phyloP scores from a whole-genome alignment of 1,140 invertebrate species.

The Euwallacea similis region DNA sequence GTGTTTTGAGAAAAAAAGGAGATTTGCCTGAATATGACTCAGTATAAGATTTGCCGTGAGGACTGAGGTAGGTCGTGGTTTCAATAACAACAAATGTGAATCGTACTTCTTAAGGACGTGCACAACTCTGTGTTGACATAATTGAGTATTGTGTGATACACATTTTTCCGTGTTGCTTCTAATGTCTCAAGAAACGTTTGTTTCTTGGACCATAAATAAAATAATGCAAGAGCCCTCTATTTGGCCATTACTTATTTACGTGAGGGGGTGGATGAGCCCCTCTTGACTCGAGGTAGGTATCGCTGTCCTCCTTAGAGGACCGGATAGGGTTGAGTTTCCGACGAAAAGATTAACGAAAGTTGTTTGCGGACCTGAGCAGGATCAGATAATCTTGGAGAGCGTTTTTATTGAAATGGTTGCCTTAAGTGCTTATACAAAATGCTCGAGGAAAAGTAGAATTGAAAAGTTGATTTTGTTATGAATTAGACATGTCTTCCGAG shows the following conservation, averaged over 20 bases:
- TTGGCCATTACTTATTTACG: slow-evolving; percentile 18
- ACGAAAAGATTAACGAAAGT: slow-evolving; percentile 31
- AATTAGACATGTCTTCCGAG: not conserved
- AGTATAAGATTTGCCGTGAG: too few species aligned
- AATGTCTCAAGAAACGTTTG: too few species aligned
- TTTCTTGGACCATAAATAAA: not conserved
- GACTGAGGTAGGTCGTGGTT: too few species aligned
- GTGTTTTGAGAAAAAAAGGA: too few species aligned
- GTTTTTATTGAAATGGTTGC: slow-evolving; percentile 20
- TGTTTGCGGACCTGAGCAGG: slow-evolving; percentile 12
- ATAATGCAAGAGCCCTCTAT: not conserved
- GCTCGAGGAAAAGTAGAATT: not conserved
- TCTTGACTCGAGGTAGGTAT: slow-evolving; percentile 12
- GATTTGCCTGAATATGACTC: too few species aligned
- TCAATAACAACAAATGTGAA: too few species aligned
- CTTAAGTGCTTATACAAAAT: slow-evolving; percentile 20
- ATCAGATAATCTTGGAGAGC: slow-evolving; percentile 20
- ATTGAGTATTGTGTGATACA: too few species aligned
- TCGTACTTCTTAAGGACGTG: too few species aligned
- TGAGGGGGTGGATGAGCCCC: not conserved
- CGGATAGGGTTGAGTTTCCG: slow-evolving; percentile 17
- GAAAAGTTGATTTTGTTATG: not conserved
- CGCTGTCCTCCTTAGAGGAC: not conserved
- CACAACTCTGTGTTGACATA: too few species aligned
- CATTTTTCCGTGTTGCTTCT: too few species aligned